Conservation (phyloP, 1,140 invertebrate species). For the Drosophila subobscura region DNA sequence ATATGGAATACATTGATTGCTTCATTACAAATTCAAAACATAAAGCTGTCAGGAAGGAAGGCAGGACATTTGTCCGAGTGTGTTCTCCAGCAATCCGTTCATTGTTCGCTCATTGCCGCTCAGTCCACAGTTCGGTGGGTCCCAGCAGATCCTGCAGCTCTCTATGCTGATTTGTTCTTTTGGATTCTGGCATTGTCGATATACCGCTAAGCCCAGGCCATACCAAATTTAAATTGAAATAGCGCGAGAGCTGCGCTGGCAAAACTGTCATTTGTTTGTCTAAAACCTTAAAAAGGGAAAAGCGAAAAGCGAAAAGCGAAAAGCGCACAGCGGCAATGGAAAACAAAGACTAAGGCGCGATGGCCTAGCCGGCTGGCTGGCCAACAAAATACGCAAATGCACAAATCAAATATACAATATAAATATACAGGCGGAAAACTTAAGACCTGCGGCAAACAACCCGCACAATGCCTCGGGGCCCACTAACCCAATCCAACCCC, state of each 20-base stretch:
- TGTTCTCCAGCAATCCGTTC: conserved; percentile 29
- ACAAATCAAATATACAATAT: conserved; percentile 48
- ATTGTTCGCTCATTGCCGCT: conserved; percentile 11
- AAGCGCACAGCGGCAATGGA: neutral
- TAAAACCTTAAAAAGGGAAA: conserved; percentile 53
- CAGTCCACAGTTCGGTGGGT: too few relatives aligned
- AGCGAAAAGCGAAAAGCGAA: conserved; percentile 3
- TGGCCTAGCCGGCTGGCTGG: too few relatives aligned
- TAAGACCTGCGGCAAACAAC: conserved; percentile 48
- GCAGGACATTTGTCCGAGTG: conserved; percentile 31
- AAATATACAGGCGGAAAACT: conserved; percentile 24
- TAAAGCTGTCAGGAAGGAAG: conserved; percentile 54
- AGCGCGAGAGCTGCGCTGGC: neutral
- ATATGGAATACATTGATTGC: conserved; percentile 43
- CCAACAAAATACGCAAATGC: conserved; percentile 33
- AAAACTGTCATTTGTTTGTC: conserved; percentile 57
- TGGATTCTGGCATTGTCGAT: conserved; percentile 17
- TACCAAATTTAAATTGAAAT: conserved; percentile 45
- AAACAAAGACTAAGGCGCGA: conserved; percentile 13
- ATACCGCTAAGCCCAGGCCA: conserved; percentile 36
- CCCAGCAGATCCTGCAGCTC: neutral
- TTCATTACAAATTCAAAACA: conserved; percentile 51
- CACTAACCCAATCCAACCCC: too few relatives aligned
- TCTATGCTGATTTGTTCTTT: neutral
- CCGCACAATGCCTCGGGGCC: too few relatives aligned